Percentiles rank a stretch among this genome's conserved stretches.
These are phyloP conservation scores for Paedocypris sp. DNA, from an alignment of 2,113 vertebrate genomes.

Conservation along the genomic window DNA sequence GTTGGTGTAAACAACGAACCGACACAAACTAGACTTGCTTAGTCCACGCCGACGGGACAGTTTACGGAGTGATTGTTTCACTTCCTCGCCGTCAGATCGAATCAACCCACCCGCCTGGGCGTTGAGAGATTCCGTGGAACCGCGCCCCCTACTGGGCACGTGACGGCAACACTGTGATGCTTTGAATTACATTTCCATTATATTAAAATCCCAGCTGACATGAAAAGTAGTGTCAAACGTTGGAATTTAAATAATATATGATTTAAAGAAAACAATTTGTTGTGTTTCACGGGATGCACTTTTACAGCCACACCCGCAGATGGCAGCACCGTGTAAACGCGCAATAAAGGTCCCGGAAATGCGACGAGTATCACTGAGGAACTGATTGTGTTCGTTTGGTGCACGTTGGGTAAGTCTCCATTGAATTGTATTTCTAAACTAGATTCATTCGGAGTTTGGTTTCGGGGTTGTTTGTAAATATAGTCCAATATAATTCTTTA, in stretches of 20 bases:
- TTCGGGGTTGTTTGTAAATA: not conserved
- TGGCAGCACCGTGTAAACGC: not conserved
- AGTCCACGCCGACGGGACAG: not conserved
- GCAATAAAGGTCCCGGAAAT: not conserved
- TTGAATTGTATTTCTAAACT: no score
- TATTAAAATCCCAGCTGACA: no score
- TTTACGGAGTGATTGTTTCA: not conserved
- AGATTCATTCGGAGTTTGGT: not conserved
- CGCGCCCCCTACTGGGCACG: not conserved
- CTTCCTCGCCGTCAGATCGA: not conserved
- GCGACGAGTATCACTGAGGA: not conserved
- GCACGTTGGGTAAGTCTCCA: not conserved
- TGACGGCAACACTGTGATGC: not conserved
- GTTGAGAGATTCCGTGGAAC: not conserved
- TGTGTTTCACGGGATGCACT: no score
- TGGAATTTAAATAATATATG: no score
- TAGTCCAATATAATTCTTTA: not conserved
- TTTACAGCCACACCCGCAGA: not conserved
- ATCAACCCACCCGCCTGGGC: not conserved
- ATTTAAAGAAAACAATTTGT: no score
- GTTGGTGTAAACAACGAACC: not conserved
- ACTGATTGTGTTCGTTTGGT: not conserved
- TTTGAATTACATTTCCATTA: no score
- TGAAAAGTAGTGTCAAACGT: no score
- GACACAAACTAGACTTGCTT: not conserved